Base-by-base conservation (phyloP, 35 echinoderm and acorn worm species). In the Apostichopus parvimensis region DNA sequence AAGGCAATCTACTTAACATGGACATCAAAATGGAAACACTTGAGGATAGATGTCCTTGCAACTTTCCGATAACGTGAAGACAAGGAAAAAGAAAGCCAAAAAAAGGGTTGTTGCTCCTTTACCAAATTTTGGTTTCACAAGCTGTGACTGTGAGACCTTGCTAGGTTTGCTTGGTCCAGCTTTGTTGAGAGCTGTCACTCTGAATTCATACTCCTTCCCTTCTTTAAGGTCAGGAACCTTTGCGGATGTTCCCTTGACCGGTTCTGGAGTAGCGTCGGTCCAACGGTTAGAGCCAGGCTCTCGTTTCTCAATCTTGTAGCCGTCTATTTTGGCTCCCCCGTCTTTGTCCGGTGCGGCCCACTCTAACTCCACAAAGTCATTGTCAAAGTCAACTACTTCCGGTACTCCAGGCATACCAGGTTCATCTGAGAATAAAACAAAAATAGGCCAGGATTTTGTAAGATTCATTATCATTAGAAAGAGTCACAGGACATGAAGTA, bases 41-140 rank as follows among this genome's bases (percentile, higher is more conserved):
- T 45, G 34, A 0, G 34, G 34, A 45, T 4, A 45, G 4, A 0
- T 45, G 0, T 45, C 34, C 34, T 4, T 45, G 2, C 34, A 45
- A 45, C 0, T 45, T 45, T 45, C 34, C 1, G 3, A 45, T 45
- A 45, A 45, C 0, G 34, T 45, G 34, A 45, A 4, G 34, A 45
- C 34, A 45, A 45, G 34, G 34, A 45, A 2, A 45, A 45, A 45
- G 34, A 45, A 45, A 45, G 34, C 0, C n/a, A n/a, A n/a, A 4
- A 45, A 45, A 45, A 45, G 34, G 34, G 34, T 4, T 45, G 34
- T 45, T 45, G 2, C 34, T 45, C 34, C 34, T 95, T 94, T 73
- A 98, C 97, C 93, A 93, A 98, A 98, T 86, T 96, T 98, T 6
- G 97, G 91, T 84, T 96, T 98, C 15, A 94, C 93, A 25, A 94